Base-by-base conservation (phyloP, 2,888 invertebrate species). In the Melanostoma scalare region DNA sequence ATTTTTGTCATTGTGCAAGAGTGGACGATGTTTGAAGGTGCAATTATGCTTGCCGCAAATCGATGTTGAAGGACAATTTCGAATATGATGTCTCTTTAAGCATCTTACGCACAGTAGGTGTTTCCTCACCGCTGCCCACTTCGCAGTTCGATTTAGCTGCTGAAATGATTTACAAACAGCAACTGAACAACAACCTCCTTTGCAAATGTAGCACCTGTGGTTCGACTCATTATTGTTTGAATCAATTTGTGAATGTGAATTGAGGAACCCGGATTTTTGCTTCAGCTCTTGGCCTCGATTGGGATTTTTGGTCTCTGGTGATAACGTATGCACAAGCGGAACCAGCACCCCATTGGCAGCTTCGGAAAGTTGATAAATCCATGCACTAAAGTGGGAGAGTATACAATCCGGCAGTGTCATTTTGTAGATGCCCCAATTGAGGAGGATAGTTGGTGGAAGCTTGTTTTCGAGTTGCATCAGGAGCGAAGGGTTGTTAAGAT, bases 341-440 rank as follows among this genome's bases (percentile, higher is more conserved):
- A 20, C 20, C 20, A 20, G 20, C 20, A 20, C 20, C 20, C 20
- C 20, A 20, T 20, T 20, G 20, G 20, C 20, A 20, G 20, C 20
- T 20, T 20, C 20, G 1, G 20, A 0, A 20, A 20, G 20, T 20
- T 20, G 20, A 20, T 20, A 20, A 20, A 20, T 38, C 48, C 50
- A 69, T 31, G 6, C 6, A 8, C 36, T 69, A 8, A 69, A 69
- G 8, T 69, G 46, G 0, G 3, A 38, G 2, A 58, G 46, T 4
- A 6, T 69, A n/a, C 68, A 69, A 2, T 30, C 40, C 4, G 67
- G 35, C 9, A 55, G 20, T 6, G 31, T 42, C 20, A 36, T 46
- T 10, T 61, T 77, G 61, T 77, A 56, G 31, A 56, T 20, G 3
- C 44, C 63, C 77, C 71, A 71, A 20, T 63, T 36, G 5, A 71